Conservation (phyloP, 37 sponge, comb jelly and placozoan species). For the Halichondria panicea region DNA sequence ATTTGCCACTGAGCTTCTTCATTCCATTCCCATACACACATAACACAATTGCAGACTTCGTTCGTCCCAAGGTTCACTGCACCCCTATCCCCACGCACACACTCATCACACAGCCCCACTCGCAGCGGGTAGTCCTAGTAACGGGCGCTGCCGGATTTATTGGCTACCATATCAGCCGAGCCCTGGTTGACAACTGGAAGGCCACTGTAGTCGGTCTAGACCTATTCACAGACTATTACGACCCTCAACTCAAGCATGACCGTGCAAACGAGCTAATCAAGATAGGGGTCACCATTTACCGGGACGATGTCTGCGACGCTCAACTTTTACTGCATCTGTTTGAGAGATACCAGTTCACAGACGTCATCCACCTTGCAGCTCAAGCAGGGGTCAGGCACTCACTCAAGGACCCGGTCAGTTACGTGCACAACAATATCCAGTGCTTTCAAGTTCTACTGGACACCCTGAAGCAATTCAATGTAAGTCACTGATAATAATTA, state of each 20-base stretch:
- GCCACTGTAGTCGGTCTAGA: slow-evolving; percentile 58
- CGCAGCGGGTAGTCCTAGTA: slow-evolving; percentile 47
- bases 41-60: too few relatives aligned
- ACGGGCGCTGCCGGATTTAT: slow-evolving; percentile 86
- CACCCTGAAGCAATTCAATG: slow-evolving; percentile 31
- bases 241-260: slow-evolving; percentile 44
- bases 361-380: slow-evolving; percentile 80
- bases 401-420: slow-evolving; percentile 41
- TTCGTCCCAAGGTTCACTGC: too few relatives aligned
- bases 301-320: slow-evolving; percentile 67
- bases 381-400: slow-evolving; percentile 76
- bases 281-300: slow-evolving; percentile 40
- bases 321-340: slow-evolving; percentile 38
- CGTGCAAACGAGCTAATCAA: slow-evolving; percentile 33
- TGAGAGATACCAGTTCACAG: slow-evolving; percentile 31
- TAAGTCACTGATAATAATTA: too few relatives aligned
- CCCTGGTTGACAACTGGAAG: background rate
- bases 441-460: slow-evolving; percentile 64
- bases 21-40: too few relatives aligned
- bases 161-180: slow-evolving; percentile 57
- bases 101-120: too few relatives aligned
- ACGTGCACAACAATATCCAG: slow-evolving; percentile 42
- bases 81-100: too few relatives aligned
- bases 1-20: too few relatives aligned
- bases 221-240: slow-evolving; percentile 56